Conservation (phyloP, 2,888 invertebrate species). For the Noctua janthe region DNA sequence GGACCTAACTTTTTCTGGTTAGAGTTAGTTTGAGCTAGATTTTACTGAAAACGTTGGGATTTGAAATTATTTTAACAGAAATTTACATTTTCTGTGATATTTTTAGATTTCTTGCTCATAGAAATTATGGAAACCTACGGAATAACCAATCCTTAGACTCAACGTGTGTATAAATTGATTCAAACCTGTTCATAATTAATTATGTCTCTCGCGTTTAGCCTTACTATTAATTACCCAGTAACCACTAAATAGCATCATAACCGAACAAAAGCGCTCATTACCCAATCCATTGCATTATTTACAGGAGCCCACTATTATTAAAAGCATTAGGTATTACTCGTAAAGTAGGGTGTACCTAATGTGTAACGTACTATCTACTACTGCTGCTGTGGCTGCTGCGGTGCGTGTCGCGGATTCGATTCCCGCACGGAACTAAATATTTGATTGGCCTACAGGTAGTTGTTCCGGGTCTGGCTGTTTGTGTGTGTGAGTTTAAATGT, state of each 20-base stretch:
- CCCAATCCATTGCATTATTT: neutral
- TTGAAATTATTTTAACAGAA: neutral
- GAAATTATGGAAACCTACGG: neutral
- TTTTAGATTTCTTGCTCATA: neutral
- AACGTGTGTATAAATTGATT: neutral
- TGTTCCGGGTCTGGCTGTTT: neutral
- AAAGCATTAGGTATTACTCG: neutral
- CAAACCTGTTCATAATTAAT: neutral
- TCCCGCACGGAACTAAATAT: neutral
- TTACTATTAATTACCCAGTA: neutral
- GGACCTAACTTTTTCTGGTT: conserved; percentile 22
- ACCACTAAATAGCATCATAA: neutral
- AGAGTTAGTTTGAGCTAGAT: conserved; percentile 23
- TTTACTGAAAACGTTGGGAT: conserved; percentile 13
- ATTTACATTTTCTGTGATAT: neutral
- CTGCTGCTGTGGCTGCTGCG: neutral
- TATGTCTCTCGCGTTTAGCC: neutral
- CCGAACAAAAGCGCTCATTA: neutral
- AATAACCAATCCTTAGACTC: neutral
- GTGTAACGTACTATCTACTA: neutral
- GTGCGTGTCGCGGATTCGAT: neutral
- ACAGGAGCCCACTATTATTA: neutral
- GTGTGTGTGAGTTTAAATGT: neutral
- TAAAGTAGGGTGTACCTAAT: neutral
- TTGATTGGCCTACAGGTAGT: neutral